Evolutionary conservation across 2,888 invertebrate species (phyloP).

Genomic region (Cephus pygmeus): DNA sequence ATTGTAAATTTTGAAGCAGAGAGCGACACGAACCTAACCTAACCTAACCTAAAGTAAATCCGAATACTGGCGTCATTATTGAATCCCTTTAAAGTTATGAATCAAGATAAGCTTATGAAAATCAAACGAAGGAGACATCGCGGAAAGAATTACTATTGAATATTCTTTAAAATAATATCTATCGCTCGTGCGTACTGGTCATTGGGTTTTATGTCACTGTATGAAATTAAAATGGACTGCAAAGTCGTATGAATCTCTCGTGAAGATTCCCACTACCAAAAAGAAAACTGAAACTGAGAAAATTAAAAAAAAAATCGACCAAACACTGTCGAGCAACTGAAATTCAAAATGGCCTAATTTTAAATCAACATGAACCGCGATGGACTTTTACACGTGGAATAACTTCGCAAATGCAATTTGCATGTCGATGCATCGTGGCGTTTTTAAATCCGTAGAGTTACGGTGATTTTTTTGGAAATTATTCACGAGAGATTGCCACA

Average conservation of each 20-base stretch:
- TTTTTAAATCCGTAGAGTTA: background rate
- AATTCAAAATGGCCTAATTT: background rate
- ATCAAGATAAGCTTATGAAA: background rate
- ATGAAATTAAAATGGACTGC: background rate
- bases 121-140: background rate
- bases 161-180: background rate
- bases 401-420: background rate
- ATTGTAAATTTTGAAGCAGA: background rate
- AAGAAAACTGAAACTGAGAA: background rate
- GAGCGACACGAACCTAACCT: background rate
- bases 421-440: background rate
- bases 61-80: background rate
- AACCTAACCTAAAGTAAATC: background rate
- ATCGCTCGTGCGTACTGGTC: background rate
- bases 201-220: background rate
- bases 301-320: background rate
- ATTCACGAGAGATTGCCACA: background rate
- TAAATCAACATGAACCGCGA: background rate
- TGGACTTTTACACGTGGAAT: background rate
- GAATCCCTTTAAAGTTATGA: background rate
- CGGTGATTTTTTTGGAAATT: background rate
- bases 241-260: background rate
- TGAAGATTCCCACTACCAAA: background rate
- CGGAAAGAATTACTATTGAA: background rate
- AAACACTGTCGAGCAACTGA: background rate